Conservation (phyloP, 2,113 vertebrate genomes). For the Coryphaenoides rupestris region DNA sequence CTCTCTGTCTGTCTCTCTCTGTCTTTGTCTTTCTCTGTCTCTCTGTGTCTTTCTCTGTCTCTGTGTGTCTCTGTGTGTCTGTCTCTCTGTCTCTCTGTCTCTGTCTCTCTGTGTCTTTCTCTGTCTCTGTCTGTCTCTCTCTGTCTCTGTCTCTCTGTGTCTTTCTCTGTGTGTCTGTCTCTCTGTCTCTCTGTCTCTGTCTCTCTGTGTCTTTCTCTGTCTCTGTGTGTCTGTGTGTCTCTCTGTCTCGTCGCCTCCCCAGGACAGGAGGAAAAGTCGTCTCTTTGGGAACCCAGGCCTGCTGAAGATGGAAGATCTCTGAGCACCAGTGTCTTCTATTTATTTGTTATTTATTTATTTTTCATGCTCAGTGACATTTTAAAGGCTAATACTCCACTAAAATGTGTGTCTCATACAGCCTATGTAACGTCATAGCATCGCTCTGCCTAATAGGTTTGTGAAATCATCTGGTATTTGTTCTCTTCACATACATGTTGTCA, state of each 20-base stretch:
- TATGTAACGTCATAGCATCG: slow-evolving; percentile 43
- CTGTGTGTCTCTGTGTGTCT: no score
- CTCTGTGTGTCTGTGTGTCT: neutral
- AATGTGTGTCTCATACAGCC: slow-evolving; percentile 48
- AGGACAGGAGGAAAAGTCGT: slow-evolving; percentile 57
- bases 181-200: no score
- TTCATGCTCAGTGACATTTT: slow-evolving; percentile 21
- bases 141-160: no score
- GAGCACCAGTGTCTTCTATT: slow-evolving; percentile 22
- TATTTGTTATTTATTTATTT: slow-evolving; percentile 12
- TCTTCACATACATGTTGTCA: neutral
- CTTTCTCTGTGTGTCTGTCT: no score
- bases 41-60: no score
- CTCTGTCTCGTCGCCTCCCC: slow-evolving; percentile 15
- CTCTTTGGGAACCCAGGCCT: slow-evolving; percentile 43
- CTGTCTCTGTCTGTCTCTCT: no score
- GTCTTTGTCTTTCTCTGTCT: no score
- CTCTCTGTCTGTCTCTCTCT: no score
- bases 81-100: no score
- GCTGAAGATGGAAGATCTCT: slow-evolving; percentile 46
- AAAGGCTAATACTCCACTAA: slow-evolving; percentile 19
- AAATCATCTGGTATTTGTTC: neutral
- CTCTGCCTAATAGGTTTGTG: slow-evolving; percentile 56
- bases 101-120: no score
- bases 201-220: no score